Evolutionary conservation across 53 echinoderm and acorn worm genomes (phyloP).

Genomic region (Zoroaster sp.): DNA sequence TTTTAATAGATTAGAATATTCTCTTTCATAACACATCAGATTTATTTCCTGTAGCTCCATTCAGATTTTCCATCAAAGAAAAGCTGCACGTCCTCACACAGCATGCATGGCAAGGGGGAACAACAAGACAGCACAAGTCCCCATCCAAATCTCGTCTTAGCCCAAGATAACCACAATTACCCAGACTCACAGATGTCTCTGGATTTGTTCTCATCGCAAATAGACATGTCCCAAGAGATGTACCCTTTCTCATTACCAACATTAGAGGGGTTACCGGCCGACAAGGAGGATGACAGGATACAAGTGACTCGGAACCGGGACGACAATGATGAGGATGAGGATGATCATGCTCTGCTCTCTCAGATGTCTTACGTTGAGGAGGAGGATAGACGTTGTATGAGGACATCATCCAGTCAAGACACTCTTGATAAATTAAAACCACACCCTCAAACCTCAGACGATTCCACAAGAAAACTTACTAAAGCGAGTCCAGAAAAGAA

Average conservation of each 20-base stretch:
- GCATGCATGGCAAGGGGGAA: neutral
- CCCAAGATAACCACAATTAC: neutral
- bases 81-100: neutral
- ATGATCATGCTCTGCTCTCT: neutral
- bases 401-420: neutral
- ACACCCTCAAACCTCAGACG: neutral
- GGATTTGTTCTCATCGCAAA: neutral
- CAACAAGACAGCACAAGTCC: neutral
- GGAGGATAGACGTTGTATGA: neutral
- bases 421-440: neutral
- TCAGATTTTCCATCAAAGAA: slow-evolving; percentile 15
- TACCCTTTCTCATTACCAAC: neutral
- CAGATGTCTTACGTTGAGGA: slow-evolving; percentile 36
- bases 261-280: neutral
- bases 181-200: slow-evolving; percentile 23
- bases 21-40: neutral
- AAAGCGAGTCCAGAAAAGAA: neutral
- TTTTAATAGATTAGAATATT: neutral
- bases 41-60: neutral
- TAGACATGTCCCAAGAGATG: slow-evolving; percentile 20
- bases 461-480: neutral
- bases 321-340: neutral
- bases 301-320: neutral
- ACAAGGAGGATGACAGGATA: neutral
- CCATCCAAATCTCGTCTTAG: neutral